A percentile compares a stretch with the other conserved stretches of the same genome.
phyloP scores from a whole-genome alignment of 2,888 invertebrate genomes.

The Agrenia bidenticulata region DNA sequence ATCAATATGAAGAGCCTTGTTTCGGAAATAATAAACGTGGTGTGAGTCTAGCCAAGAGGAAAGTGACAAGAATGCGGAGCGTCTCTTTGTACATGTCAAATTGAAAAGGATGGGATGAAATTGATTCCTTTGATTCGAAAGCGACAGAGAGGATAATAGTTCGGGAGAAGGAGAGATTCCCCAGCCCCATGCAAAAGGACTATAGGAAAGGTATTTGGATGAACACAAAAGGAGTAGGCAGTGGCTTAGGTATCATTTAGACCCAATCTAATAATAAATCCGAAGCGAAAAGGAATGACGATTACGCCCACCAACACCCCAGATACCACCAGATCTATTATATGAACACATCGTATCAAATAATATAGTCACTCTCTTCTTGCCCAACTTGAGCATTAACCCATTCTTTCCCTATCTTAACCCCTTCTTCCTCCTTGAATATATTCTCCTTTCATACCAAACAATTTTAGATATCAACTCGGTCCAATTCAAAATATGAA shows the following conservation, averaged over 20 bases:
- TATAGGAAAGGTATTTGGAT: slow-evolving; percentile 19
- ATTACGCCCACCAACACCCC: slow-evolving; percentile 52
- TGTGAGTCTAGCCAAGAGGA: slow-evolving; percentile 25
- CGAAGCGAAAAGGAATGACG: slow-evolving; percentile 51
- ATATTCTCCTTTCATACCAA: too few species aligned
- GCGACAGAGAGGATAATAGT: slow-evolving; percentile 16
- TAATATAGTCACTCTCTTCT: too few species aligned
- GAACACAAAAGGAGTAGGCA: slow-evolving; percentile 38
- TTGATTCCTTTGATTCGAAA: slow-evolving; percentile 43
- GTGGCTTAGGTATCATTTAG: slow-evolving; percentile 49
- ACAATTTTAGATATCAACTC: too few species aligned
- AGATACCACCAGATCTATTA: slow-evolving; percentile 5
- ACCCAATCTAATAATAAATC: slow-evolving; percentile 52
- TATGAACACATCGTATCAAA: background rate
- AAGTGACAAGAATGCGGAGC: slow-evolving; percentile 38
- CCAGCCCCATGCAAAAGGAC: background rate
- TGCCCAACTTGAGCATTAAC: too few species aligned
- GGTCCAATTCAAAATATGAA: too few species aligned
- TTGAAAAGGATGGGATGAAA: slow-evolving; percentile 39
- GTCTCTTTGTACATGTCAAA: slow-evolving; percentile 35
- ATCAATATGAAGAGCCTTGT: background rate
- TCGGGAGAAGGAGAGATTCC: background rate
- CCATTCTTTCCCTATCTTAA: too few species aligned
- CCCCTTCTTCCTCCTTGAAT: too few species aligned
- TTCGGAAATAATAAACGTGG: slow-evolving; percentile 11